Conservation (phyloP, 1,140 invertebrate genomes). For the Drosophila punjabiensis region DNA sequence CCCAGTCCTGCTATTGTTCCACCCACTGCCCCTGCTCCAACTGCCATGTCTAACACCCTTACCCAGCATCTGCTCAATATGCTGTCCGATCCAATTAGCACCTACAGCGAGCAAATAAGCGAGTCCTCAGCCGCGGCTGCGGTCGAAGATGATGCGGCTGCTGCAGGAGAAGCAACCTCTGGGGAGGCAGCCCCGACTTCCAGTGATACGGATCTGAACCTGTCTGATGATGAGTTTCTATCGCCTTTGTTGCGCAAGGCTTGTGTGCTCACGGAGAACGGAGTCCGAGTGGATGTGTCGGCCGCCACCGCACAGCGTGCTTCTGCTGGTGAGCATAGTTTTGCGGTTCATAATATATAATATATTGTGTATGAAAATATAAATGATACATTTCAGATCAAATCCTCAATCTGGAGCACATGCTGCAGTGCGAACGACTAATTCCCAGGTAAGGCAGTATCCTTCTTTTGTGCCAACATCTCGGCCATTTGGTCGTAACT, state of each 20-base stretch:
- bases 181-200: constrained; percentile 6
- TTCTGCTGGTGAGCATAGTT: constrained; percentile 64
- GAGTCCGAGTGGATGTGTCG: constrained; percentile 72
- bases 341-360: neutral
- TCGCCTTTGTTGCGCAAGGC: constrained; percentile 69
- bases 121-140: constrained; percentile 15
- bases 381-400: constrained; percentile 59
- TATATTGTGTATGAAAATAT: neutral
- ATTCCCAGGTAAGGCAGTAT: constrained; percentile 69
- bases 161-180: neutral
- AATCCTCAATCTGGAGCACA: constrained; percentile 74
- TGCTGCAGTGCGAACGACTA: constrained; percentile 73
- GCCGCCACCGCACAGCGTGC: constrained; percentile 65
- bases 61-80: constrained; percentile 84
- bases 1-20: constrained; percentile 21
- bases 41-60: constrained; percentile 81
- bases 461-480: constrained; percentile 5
- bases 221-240: constrained; percentile 73
- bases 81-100: constrained; percentile 82
- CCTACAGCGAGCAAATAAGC: constrained; percentile 80
- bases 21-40: constrained; percentile 5
- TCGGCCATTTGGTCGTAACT: constrained; percentile 17
- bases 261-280: constrained; percentile 55
- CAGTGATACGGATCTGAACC: constrained; percentile 45
- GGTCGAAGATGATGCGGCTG: constrained; percentile 3